Evolutionary conservation across 2,888 invertebrate species (phyloP), one percentile per base, ranked within the genome.

Genomic region (Leptura quadrifasciata): DNA sequence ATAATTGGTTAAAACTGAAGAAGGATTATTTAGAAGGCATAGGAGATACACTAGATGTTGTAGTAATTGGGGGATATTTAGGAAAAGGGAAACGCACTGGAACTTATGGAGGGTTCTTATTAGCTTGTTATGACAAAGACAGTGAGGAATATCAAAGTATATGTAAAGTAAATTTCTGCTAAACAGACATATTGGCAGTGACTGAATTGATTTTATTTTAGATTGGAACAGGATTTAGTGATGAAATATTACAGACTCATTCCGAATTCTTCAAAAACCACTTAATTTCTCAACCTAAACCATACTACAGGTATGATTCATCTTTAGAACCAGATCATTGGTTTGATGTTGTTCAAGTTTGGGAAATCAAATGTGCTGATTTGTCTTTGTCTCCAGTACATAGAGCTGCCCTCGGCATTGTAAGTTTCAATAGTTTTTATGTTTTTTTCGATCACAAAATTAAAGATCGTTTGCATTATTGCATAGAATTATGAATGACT

Each of bases 11-110:
- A 52, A 98, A 98, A 92, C 89, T 99, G 73, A 99, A 99, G 89
- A 99, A 99, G 87, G 99, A 99, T 91, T 99, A 99, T 90, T 90
- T 99, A 80, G 97, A 98, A 31, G 98, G 98, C 52, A 94, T 97
- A 9, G 99, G 99, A 0, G 99, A 99, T 90, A 98, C 98, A 0
- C 90, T 99, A 47, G 99, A 99, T 91, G 93, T 96, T 63, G 97
- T 98, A 0, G 98, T 98, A 0, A 94, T 99, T 78, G 99, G 99
- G 67, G 99, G 96, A 0, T 99, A 97, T 90, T 89, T 92, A 70
- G 99, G 99, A 0, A 95, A 95, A 83, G 99, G 99, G 17, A 97
- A 96, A 89, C 92, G 99, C 61, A 95, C 97, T 0, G 98, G 98
- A 1, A 92, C 92, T 12, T 98, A 95, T 88, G 99, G 99, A 12